These are phyloP conservation scores for Drosophila koepferae DNA, from an alignment of 2,888 invertebrate species.

Conservation along the genomic window DNA sequence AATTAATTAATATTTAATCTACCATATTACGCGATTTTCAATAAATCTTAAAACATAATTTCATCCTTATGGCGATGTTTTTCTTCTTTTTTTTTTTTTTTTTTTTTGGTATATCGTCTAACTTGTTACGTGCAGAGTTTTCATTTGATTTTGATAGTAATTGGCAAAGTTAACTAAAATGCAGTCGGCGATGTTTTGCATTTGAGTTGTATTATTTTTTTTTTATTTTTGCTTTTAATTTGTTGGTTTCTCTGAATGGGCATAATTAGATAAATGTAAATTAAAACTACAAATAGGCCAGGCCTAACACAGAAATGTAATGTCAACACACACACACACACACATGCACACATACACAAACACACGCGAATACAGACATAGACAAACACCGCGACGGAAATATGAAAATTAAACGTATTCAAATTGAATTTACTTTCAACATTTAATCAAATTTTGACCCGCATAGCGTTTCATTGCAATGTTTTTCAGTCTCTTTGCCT, in stretches of 20 bases:
- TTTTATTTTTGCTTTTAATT: background rate
- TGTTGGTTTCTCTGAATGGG: constrained; percentile 4
- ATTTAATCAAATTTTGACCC: constrained; percentile 74
- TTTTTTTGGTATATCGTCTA: background rate
- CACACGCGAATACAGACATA: background rate
- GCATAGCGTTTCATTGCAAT: constrained; percentile 53
- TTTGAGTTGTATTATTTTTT: background rate
- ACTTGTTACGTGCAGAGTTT: too few species aligned
- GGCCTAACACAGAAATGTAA: constrained; percentile 21
- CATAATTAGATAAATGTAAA: constrained; percentile 65
- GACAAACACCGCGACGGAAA: constrained; percentile 53
- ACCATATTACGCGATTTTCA: too few species aligned
- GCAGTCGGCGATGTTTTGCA: background rate
- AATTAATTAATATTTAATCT: too few species aligned
- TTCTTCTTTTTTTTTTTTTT: too few species aligned
- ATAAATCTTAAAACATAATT: too few species aligned
- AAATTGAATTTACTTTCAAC: constrained; percentile 74
- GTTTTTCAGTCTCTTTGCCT: constrained; percentile 30
- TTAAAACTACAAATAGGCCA: constrained; percentile 61
- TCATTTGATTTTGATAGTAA: background rate
- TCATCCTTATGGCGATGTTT: too few species aligned
- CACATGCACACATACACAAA: background rate
- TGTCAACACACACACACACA: constrained; percentile 1
- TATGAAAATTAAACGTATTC: constrained; percentile 80
- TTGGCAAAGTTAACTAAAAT: background rate